Conservation (phyloP, 2,888 invertebrate species). For the Charanyca ferruginea region DNA sequence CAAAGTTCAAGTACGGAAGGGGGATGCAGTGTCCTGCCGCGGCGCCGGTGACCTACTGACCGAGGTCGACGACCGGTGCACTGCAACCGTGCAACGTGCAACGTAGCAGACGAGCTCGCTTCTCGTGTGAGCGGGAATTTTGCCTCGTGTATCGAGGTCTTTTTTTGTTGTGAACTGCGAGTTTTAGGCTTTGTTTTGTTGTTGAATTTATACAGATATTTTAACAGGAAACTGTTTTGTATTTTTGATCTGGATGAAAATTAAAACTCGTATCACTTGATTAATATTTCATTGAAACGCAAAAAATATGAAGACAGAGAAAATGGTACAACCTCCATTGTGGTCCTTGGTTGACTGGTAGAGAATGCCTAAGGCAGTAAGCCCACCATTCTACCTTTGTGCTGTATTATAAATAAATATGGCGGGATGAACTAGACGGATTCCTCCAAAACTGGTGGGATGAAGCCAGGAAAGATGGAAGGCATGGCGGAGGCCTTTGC, state of each 20-base stretch:
- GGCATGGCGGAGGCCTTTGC: too few relatives aligned
- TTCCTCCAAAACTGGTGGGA: too few relatives aligned
- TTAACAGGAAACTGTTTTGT: background rate
- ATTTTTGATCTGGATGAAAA: background rate
- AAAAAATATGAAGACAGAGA: too few relatives aligned
- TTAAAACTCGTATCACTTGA: background rate
- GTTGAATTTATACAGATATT: background rate
- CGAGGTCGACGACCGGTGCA: constrained; percentile 86
- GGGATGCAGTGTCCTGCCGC: constrained; percentile 74
- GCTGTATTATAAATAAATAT: too few relatives aligned
- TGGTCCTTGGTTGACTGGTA: too few relatives aligned
- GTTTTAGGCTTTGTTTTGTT: constrained; percentile 4
- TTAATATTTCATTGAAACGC: background rate
- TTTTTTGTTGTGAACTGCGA: constrained; percentile 36
- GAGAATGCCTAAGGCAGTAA: too few relatives aligned
- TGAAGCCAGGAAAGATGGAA: too few relatives aligned
- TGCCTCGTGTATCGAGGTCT: constrained; percentile 27
- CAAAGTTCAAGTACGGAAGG: constrained; percentile 83
- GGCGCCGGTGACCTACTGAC: constrained; percentile 84
- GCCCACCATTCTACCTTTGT: too few relatives aligned
- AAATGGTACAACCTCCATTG: too few relatives aligned
- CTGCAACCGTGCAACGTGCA: constrained; percentile 61
- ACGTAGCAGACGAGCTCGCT: constrained; percentile 45
- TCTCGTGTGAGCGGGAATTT: constrained; percentile 40
- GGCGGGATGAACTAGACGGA: too few relatives aligned